phyloP scores from a whole-genome alignment of 2,888 invertebrate species.

The Drosophila rubida region DNA sequence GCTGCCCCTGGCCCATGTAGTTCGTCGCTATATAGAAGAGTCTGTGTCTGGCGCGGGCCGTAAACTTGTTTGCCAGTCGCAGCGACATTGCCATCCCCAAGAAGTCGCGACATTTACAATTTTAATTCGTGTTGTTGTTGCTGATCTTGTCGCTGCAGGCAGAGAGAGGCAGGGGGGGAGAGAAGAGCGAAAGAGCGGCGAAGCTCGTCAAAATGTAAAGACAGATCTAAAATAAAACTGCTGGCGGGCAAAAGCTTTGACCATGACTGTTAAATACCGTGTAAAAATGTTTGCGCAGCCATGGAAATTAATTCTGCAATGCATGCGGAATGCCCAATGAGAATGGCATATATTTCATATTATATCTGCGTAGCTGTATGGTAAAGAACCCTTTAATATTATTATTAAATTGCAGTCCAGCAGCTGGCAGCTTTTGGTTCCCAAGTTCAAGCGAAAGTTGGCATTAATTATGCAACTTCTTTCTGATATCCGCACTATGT shows the following conservation, averaged over 20 bases:
- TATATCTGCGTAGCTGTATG: neutral
- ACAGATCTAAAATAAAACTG: constrained; percentile 3
- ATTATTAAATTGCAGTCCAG: no score
- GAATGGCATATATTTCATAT: no score
- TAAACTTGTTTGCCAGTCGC: constrained; percentile 73
- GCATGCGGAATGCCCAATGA: neutral
- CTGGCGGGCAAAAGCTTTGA: constrained; percentile 23
- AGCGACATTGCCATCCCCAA: constrained; percentile 68
- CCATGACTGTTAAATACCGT: constrained; percentile 46
- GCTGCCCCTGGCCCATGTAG: neutral
- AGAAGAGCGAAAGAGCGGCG: neutral
- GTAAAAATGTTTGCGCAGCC: constrained; percentile 7
- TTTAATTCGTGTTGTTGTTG: constrained; percentile 76
- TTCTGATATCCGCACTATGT: neutral
- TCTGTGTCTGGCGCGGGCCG: constrained; percentile 61
- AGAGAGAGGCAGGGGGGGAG: neutral
- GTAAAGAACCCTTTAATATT: no score
- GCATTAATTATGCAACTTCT: no score
- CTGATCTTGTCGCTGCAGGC: constrained; percentile 61
- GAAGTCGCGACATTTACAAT: constrained; percentile 78
- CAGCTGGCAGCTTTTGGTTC: neutral
- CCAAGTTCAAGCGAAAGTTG: no score
- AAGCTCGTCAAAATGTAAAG: constrained; percentile 8
- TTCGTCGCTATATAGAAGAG: no score
- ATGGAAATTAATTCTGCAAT: neutral